phyloP scores from a whole-genome alignment of 1,140 invertebrate species.

The Drosophila triauraria region DNA sequence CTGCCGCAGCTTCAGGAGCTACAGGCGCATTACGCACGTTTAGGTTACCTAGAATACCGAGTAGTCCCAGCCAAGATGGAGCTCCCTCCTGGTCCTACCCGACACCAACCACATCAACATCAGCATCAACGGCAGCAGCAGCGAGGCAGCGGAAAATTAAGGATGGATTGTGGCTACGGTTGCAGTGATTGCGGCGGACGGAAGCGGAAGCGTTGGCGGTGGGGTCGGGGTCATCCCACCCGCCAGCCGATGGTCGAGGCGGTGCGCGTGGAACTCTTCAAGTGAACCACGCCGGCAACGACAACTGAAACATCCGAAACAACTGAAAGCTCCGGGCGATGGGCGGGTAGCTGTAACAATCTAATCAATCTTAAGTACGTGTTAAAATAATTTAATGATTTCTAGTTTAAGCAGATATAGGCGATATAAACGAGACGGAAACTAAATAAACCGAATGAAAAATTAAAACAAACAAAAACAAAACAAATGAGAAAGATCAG shows the following conservation, averaged over 20 bases:
- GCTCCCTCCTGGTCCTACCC: constrained; percentile 16
- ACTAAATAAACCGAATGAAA: constrained; percentile 52
- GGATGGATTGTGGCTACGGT: constrained; percentile 22
- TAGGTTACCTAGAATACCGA: constrained; percentile 52
- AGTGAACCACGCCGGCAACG: constrained; percentile 63
- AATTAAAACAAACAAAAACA: constrained; percentile 50
- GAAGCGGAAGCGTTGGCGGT: neutral
- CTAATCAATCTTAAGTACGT: constrained; percentile 82
- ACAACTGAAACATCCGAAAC: constrained; percentile 36
- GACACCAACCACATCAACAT: constrained; percentile 16
- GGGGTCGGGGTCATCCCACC: constrained; percentile 9
- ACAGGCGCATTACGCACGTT: constrained; percentile 32
- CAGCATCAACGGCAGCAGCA: constrained; percentile 19
- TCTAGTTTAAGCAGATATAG: constrained; percentile 77
- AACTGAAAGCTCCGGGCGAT: constrained; percentile 69
- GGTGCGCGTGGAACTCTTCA: constrained; percentile 67
- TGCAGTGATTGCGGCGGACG: constrained; percentile 24
- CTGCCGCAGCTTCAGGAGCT: constrained; percentile 28
- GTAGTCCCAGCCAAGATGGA: constrained; percentile 32
- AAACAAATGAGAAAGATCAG: constrained; percentile 38
- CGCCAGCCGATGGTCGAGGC: constrained; percentile 51
- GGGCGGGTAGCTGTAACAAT: constrained; percentile 83
- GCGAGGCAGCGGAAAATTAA: constrained; percentile 23
- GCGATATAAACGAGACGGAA: constrained; percentile 66
- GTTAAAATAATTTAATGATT: constrained; percentile 83